Conservation (phyloP, 1,140 invertebrate genomes). For the Drosophila sulfurigaster region DNA sequence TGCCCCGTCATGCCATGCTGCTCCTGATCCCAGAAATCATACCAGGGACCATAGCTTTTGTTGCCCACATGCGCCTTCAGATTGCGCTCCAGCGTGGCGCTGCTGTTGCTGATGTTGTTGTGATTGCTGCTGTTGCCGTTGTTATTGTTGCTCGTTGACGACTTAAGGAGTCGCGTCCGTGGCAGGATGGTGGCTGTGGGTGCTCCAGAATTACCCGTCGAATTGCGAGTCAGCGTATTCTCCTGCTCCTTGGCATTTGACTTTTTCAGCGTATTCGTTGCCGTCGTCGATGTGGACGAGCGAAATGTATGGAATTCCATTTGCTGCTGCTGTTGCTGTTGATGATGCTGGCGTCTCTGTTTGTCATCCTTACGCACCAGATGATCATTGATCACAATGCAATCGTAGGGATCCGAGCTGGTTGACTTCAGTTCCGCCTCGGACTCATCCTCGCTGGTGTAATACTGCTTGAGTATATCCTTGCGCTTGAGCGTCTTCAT, state of each 20-base stretch:
- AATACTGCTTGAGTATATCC: conserved; percentile 89
- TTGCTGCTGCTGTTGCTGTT: conserved; percentile 74
- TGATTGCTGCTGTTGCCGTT: conserved; percentile 55
- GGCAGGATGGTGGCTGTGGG: conserved; percentile 88
- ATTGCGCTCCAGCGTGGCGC: conserved; percentile 74
- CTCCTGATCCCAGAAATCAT: conserved; percentile 91
- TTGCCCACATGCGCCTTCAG: conserved; percentile 68
- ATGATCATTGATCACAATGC: conserved; percentile 91
- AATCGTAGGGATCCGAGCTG: conserved; percentile 90
- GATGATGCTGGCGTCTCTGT: conserved; percentile 70
- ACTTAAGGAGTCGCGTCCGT: conserved; percentile 88
- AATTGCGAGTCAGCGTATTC: conserved; percentile 71
- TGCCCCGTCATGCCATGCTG: conserved; percentile 70
- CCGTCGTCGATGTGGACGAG: conserved; percentile 64
- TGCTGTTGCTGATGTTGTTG: conserved; percentile 65
- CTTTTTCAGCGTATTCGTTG: conserved; percentile 70
- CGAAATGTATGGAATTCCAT: conserved; percentile 86
- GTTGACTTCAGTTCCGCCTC: conserved; percentile 86
- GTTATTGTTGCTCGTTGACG: conserved; percentile 63
- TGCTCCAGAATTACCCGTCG: conserved; percentile 55
- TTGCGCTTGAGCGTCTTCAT: conserved; percentile 89
- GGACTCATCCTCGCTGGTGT: conserved; percentile 85
- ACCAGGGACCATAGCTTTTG: conserved; percentile 94
- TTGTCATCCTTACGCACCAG: conserved; percentile 87
- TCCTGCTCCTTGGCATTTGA: conserved; percentile 70